phyloP scores from a whole-genome alignment of 2,888 invertebrate genomes.

The Andrena bicolor region DNA sequence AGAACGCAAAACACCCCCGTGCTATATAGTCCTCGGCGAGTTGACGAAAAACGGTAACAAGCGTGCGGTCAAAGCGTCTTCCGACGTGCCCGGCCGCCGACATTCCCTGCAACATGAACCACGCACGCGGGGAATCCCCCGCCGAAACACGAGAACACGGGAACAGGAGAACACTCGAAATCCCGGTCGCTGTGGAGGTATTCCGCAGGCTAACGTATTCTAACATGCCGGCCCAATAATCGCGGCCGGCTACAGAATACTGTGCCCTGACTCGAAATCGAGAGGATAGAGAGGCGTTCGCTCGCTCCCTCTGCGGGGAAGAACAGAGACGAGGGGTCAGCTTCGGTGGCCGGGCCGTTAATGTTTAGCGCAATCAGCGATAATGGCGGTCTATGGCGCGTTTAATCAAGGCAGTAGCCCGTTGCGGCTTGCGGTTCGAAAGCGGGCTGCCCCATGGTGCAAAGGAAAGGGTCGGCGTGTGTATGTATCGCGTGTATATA shows the following conservation, averaged over 20 bases:
- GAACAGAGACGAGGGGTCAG: constrained; percentile 58
- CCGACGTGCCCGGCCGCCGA: background rate
- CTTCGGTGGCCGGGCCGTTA: constrained; percentile 81
- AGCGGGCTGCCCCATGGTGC: constrained; percentile 77
- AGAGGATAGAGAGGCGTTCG: constrained; percentile 51
- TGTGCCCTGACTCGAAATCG: constrained; percentile 60
- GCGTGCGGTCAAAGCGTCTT: background rate
- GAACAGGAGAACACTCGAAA: constrained; percentile 47
- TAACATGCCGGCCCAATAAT: constrained; percentile 64
- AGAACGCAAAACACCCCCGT: too few species aligned
- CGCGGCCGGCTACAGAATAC: constrained; percentile 59
- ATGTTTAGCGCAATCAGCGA: constrained; percentile 85
- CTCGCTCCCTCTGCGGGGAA: constrained; percentile 3
- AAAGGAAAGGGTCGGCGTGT: constrained; percentile 77
- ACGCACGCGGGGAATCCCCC: constrained; percentile 25
- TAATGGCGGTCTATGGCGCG: constrained; percentile 85
- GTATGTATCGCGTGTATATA: background rate
- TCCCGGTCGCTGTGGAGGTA: constrained; percentile 48
- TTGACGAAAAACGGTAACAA: background rate
- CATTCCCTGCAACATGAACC: constrained; percentile 5
- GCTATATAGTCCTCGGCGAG: background rate
- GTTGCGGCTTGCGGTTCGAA: constrained; percentile 84
- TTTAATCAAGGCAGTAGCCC: constrained; percentile 85
- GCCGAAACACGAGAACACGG: constrained; percentile 6
- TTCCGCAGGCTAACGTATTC: constrained; percentile 45